Evolutionary conservation across 2,888 invertebrate genomes (phyloP).

Genomic region (Deilephila porcellus): DNA sequence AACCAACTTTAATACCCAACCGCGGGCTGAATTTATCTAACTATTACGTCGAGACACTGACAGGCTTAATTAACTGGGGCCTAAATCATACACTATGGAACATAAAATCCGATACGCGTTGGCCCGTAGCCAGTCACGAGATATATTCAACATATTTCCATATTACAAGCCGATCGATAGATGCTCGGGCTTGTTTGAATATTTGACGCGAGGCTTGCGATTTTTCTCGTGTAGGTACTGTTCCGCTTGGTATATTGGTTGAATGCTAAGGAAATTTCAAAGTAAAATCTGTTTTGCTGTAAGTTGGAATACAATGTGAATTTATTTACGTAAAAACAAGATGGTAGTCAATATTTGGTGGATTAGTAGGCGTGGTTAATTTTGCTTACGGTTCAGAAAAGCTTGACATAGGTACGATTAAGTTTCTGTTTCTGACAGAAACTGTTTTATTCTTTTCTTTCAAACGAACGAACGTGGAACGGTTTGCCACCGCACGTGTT

Average conservation of each 20-base stretch:
- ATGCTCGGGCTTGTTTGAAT: conserved; percentile 27
- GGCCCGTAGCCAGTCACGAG: conserved; percentile 66
- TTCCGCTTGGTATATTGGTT: background rate
- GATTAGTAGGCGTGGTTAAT: too few species aligned
- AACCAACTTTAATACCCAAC: background rate
- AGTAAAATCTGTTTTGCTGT: background rate
- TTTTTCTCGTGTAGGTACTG: conserved; percentile 5
- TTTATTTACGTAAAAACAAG: background rate
- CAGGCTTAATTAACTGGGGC: conserved; percentile 56
- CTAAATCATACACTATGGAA: conserved; percentile 56
- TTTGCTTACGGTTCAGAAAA: too few species aligned
- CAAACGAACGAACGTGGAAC: too few species aligned
- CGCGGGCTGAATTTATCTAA: background rate
- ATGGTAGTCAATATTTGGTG: background rate
- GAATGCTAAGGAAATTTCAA: background rate
- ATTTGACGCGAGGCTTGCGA: conserved; percentile 25
- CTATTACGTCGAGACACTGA: conserved; percentile 14
- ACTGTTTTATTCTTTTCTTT: too few species aligned
- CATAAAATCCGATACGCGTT: conserved; percentile 47
- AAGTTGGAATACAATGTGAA: background rate
- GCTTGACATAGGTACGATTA: too few species aligned
- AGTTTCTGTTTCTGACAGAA: too few species aligned
- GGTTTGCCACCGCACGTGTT: too few species aligned
- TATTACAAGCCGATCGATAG: conserved; percentile 38
- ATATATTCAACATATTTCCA: conserved; percentile 69